Percentiles rank a stretch among this genome's conserved stretches.
Evolutionary conservation across 2,113 vertebrate species (phyloP).

Genomic region (Pteropus alecto): DNA sequence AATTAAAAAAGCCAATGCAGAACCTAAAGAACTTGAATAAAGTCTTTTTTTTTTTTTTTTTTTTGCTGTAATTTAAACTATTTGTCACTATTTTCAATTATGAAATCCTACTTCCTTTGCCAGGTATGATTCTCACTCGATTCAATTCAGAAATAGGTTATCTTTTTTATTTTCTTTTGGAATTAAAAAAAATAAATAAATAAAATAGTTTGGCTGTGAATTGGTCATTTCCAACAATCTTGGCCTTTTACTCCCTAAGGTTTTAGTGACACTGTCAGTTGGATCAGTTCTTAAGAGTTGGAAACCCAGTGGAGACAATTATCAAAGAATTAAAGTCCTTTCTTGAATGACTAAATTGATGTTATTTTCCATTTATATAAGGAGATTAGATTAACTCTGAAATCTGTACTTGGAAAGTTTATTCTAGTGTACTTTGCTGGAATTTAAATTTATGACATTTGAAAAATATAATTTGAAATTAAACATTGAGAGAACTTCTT

Average conservation of each 20-base stretch:
- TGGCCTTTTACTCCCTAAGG: neutral
- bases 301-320: neutral
- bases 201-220: neutral
- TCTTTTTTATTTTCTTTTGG: neutral
- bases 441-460: conserved; percentile 36
- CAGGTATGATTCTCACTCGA: neutral
- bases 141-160: neutral
- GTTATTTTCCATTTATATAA: neutral
- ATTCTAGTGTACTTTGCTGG: neutral
- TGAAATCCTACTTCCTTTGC: neutral
- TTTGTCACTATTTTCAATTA: neutral
- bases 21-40: neutral
- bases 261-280: neutral
- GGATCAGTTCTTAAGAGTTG: neutral
- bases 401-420: neutral
- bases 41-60: neutral
- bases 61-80: neutral
- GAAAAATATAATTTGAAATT: conserved; percentile 4
- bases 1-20: neutral
- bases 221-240: neutral
- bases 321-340: neutral
- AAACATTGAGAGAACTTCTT: neutral
- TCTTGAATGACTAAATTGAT: neutral
- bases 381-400: neutral
- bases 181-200: neutral